phyloP scores from a whole-genome alignment of 37 sponge, comb jelly and placozoan species.

The Cladorhizidae sp. region DNA sequence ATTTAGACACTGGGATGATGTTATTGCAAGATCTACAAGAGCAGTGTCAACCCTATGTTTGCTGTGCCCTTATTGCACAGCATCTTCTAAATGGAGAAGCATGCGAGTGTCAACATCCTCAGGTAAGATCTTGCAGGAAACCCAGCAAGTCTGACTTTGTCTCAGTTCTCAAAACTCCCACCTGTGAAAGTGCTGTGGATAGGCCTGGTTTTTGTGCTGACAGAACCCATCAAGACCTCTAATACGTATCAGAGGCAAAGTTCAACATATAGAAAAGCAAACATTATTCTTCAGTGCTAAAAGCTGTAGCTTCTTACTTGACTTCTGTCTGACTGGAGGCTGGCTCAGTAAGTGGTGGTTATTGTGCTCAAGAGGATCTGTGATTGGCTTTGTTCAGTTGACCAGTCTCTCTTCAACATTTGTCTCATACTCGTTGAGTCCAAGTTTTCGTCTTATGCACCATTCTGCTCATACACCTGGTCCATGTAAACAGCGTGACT shows the following conservation, averaged over 20 bases:
- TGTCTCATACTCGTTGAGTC: neutral
- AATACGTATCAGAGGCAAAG: conserved; percentile 9
- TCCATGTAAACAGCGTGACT: conserved; percentile 35
- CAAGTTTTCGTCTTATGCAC: conserved; percentile 5
- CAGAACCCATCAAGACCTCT: conserved; percentile 24
- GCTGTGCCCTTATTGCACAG: no score
- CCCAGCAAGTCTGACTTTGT: neutral
- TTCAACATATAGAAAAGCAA: conserved; percentile 3
- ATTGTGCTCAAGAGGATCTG: no score
- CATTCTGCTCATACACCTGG: conserved; percentile 31
- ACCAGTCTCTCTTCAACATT: neutral
- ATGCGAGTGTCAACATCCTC: no score
- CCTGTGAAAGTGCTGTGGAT: conserved; percentile 32
- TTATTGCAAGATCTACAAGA: no score
- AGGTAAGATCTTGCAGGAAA: neutral
- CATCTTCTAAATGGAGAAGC: no score
- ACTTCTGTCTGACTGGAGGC: neutral
- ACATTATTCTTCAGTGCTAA: conserved; percentile 12
- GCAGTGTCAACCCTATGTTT: no score
- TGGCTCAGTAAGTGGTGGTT: conserved; percentile 1
- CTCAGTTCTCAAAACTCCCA: neutral
- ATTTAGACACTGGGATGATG: no score
- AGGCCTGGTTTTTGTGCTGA: conserved; percentile 29
- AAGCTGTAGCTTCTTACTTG: conserved; percentile 7
- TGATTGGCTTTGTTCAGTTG: no score